phyloP scores from a whole-genome alignment of 2,888 invertebrate species.

The Rhodophaea formosa region DNA sequence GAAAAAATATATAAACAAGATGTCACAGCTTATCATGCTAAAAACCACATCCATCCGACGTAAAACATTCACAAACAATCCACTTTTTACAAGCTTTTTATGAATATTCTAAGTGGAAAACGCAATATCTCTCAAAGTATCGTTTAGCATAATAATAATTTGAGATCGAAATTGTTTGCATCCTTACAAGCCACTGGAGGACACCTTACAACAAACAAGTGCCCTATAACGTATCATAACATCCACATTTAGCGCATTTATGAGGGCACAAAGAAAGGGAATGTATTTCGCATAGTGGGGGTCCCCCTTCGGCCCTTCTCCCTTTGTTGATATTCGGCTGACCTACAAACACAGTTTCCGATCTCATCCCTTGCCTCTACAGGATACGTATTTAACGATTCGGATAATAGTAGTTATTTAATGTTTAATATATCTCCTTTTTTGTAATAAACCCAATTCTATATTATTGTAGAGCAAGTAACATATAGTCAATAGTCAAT shows the following conservation, averaged over 20 bases:
- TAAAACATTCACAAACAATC: too few relatives aligned
- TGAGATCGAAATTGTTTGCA: not conserved
- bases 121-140: not conserved
- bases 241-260: constrained; percentile 17
- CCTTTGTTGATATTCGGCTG: constrained; percentile 67
- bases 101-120: too few relatives aligned
- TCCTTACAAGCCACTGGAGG: constrained; percentile 10
- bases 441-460: not conserved
- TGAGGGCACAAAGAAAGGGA: constrained; percentile 15
- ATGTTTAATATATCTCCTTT: not conserved
- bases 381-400: constrained; percentile 19
- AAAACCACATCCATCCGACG: too few relatives aligned
- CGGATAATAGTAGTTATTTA: constrained; percentile 5
- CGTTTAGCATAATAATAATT: not conserved
- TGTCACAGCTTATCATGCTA: too few relatives aligned
- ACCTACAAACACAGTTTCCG: constrained; percentile 73
- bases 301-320: constrained; percentile 39
- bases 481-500: too few relatives aligned
- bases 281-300: constrained; percentile 27
- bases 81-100: too few relatives aligned
- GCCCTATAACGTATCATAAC: constrained; percentile 14
- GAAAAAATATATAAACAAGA: too few relatives aligned
- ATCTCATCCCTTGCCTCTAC: constrained; percentile 29
- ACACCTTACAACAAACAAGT: constrained; percentile 14
- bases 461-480: too few relatives aligned